A percentile compares a stretch with the other conserved stretches of the same genome.
These are phyloP conservation scores for Phlogophora meticulosa DNA, from an alignment of 2,888 invertebrate genomes.

Conservation along the genomic window DNA sequence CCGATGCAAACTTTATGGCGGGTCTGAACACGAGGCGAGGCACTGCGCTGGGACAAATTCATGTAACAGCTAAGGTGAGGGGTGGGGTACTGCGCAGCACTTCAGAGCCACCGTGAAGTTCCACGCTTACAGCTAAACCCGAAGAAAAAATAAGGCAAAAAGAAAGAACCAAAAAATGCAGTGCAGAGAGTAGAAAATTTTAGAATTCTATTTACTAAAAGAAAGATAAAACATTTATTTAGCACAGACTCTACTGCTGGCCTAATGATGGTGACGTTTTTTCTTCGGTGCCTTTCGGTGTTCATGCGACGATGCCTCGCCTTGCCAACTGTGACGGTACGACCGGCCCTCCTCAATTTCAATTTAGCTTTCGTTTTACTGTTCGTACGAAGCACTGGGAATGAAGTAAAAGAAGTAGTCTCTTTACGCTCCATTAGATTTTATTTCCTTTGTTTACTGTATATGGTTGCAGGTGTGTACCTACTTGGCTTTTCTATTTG, in stretches of 20 bases:
- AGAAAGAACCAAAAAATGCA: no score
- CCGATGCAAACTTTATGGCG: no score
- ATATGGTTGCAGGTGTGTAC: not conserved
- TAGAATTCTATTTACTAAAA: not conserved
- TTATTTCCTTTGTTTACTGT: conserved; percentile 27
- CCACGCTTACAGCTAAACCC: no score
- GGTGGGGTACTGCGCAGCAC: not conserved
- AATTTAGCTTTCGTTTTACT: conserved; percentile 49
- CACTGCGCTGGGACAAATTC: no score
- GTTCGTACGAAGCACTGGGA: conserved; percentile 15
- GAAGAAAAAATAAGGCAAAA: no score
- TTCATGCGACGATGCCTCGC: not conserved
- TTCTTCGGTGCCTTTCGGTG: not conserved
- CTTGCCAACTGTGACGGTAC: not conserved
- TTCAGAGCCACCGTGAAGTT: not conserved
- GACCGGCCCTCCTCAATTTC: conserved; percentile 44
- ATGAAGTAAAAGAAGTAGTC: conserved; percentile 36
- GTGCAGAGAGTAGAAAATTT: not conserved
- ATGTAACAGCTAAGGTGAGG: no score
- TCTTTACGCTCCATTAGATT: conserved; percentile 37
- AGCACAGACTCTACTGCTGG: no score
- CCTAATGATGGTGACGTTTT: conserved; percentile 11
- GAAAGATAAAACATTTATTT: no score
- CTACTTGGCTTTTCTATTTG: not conserved
- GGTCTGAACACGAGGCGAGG: no score